Conservation (phyloP, 2,888 invertebrate species). For the Choreutis nemorana region DNA sequence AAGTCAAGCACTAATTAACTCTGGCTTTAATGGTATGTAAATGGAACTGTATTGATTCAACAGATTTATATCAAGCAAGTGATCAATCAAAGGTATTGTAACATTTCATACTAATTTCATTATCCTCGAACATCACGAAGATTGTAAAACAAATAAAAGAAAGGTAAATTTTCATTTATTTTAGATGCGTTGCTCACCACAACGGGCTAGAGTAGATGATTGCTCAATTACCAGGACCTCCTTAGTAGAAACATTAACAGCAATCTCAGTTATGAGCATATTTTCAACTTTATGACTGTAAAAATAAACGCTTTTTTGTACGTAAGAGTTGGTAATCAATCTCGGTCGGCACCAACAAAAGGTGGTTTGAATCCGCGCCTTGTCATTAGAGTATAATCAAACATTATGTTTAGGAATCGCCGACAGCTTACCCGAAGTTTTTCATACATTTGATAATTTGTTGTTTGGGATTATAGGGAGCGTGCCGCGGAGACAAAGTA, state of each 20-base stretch:
- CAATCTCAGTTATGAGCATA: slow-evolving; percentile 23
- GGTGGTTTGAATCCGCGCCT: slow-evolving; percentile 56
- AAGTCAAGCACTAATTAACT: no score
- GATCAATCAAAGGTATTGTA: no score
- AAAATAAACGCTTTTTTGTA: slow-evolving; percentile 39
- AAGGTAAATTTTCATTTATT: slow-evolving; percentile 57
- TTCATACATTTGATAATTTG: slow-evolving; percentile 63
- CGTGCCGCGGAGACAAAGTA: slow-evolving; percentile 60
- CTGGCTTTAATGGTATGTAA: no score
- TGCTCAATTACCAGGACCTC: slow-evolving; percentile 66
- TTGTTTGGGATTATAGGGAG: slow-evolving; percentile 59
- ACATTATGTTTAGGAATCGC: slow-evolving; percentile 64
- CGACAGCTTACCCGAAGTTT: slow-evolving; percentile 63
- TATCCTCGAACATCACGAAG: slow-evolving; percentile 23
- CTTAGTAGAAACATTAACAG: slow-evolving; percentile 56
- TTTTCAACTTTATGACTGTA: slow-evolving; percentile 41
- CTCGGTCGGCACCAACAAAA: slow-evolving; percentile 57
- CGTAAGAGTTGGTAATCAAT: slow-evolving; percentile 31
- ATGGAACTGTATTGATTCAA: no score
- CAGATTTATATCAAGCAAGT: no score
- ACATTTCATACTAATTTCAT: slow-evolving; percentile 21
- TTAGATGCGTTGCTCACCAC: slow-evolving; percentile 57
- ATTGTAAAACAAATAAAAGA: slow-evolving; percentile 41
- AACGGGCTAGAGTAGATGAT: slow-evolving; percentile 61
- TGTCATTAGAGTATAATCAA: slow-evolving; percentile 64